These are phyloP conservation scores for Sclerurus mexicanus DNA, from an alignment of 2,113 vertebrate genomes.

Conservation along the genomic window DNA sequence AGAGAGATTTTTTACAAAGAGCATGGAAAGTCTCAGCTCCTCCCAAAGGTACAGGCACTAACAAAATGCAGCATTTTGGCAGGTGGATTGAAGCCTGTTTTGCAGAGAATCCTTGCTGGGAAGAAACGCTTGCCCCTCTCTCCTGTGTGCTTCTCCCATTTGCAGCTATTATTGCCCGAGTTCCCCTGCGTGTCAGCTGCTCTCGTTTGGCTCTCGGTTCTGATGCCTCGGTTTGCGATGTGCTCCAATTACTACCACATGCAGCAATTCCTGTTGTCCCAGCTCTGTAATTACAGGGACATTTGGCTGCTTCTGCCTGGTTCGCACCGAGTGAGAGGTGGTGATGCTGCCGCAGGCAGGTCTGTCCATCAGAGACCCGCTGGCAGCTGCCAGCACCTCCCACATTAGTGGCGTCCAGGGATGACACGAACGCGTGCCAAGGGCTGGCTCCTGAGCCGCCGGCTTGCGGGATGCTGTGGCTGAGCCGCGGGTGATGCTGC, in stretches of 20 bases:
- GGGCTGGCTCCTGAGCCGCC: rapidly evolving
- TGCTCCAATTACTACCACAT: background rate
- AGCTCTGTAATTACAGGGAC: background rate
- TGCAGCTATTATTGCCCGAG: background rate
- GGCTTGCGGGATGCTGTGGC: rapidly evolving
- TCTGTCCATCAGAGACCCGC: background rate
- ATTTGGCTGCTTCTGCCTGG: background rate
- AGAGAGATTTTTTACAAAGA: background rate
- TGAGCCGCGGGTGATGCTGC: background rate
- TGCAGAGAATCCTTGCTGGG: background rate
- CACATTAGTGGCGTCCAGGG: rapidly evolving
- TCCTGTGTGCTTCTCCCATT: background rate
- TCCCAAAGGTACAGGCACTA: background rate
- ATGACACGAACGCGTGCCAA: background rate
- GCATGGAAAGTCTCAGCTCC: rapidly evolving
- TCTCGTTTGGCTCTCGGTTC: background rate
- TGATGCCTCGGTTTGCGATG: background rate
- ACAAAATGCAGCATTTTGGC: background rate
- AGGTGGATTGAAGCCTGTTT: background rate
- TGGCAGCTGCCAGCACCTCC: background rate
- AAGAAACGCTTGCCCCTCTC: background rate
- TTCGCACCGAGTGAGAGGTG: background rate
- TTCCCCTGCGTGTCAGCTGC: background rate
- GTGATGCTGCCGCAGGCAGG: background rate
- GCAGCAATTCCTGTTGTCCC: background rate